phyloP scores from a whole-genome alignment of 2,113 vertebrate species.

The Oryzias celebensis region DNA sequence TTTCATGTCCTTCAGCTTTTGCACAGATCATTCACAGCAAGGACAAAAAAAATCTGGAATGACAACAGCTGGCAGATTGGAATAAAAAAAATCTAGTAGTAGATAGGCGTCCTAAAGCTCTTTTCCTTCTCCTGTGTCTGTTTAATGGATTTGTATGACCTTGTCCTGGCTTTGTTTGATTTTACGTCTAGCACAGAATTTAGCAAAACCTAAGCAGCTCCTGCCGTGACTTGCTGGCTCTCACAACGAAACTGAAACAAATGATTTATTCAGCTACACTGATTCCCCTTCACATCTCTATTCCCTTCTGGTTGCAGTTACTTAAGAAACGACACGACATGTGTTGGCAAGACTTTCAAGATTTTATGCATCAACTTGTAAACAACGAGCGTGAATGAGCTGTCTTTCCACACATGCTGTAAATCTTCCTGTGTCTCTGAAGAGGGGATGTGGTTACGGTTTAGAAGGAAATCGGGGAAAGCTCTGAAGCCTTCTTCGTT shows the following conservation, averaged over 20 bases:
- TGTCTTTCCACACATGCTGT: constrained; percentile 10
- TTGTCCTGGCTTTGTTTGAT: neutral
- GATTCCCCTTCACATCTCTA: constrained; percentile 12
- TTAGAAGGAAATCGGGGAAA: constrained; percentile 33
- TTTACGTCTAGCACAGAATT: neutral
- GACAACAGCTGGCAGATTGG: too few species aligned
- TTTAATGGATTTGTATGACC: neutral
- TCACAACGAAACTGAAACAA: constrained; percentile 11
- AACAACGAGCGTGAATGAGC: constrained; percentile 8
- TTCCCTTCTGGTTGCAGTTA: constrained; percentile 6
- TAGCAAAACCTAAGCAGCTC: neutral
- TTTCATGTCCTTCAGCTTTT: too few species aligned
- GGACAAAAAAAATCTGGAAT: too few species aligned
- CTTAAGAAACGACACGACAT: neutral
- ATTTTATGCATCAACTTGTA: constrained; percentile 2
- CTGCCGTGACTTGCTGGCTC: constrained; percentile 1
- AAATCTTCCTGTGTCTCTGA: constrained; percentile 3
- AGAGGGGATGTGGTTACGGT: constrained; percentile 48
- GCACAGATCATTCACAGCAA: too few species aligned
- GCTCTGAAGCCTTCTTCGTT: constrained; percentile 24
- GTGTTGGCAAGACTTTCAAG: neutral
- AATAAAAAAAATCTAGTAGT: too few species aligned
- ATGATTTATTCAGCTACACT: constrained; percentile 35
- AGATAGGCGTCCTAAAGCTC: too few species aligned
- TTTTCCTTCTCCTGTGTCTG: neutral